Evolutionary conservation across 2,888 invertebrate species (phyloP).

Genomic region (Rhopalosiphum nymphaeae): DNA sequence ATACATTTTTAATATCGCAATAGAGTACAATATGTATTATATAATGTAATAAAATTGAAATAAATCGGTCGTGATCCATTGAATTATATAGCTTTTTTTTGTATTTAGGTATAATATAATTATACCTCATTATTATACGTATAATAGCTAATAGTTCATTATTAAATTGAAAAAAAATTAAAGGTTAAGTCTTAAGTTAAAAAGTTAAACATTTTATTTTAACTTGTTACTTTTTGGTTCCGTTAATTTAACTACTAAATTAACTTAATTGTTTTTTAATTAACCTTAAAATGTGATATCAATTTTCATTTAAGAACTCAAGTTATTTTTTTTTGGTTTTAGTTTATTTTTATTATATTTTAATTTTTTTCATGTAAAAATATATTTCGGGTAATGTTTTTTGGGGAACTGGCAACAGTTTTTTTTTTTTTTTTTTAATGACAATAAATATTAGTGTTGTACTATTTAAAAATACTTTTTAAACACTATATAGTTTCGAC

Average conservation of each 20-base stretch:
- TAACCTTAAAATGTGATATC: neutral
- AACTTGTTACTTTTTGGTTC: neutral
- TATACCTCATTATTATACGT: neutral
- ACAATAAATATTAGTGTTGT: neutral
- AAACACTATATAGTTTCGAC: neutral
- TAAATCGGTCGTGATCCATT: neutral
- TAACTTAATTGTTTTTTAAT: neutral
- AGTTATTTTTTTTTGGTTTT: neutral
- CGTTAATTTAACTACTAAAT: neutral
- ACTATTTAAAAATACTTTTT: neutral
- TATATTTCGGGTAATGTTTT: neutral
- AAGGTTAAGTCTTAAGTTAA: neutral
- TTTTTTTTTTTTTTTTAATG: neutral
- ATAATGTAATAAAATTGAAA: neutral
- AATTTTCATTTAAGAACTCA: neutral
- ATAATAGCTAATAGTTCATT: neutral
- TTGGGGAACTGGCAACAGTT: neutral
- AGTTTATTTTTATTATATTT: neutral
- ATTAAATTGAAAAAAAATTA: neutral
- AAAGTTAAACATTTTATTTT: too few relatives aligned
- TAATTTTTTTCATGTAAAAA: neutral
- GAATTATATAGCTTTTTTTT: neutral
- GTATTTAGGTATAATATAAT: neutral
- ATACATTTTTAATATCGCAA: neutral
- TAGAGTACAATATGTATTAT: neutral